Conservation (phyloP, 2,888 invertebrate species). For the Coleophora deauratella region DNA sequence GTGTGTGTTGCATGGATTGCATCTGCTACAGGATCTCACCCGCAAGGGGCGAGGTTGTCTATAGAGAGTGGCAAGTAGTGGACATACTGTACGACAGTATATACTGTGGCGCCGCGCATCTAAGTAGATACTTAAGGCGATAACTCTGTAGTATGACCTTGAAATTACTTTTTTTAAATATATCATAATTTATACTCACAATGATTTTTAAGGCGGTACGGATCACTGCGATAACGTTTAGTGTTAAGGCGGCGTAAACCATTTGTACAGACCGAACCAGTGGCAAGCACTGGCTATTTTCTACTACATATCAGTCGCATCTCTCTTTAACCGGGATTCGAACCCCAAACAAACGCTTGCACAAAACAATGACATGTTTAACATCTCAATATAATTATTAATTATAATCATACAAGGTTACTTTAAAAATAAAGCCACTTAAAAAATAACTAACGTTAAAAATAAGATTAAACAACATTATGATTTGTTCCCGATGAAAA, state of each 20-base stretch:
- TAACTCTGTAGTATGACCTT: too few relatives aligned
- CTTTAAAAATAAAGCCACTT: slow-evolving; percentile 69
- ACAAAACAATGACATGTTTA: slow-evolving; percentile 70
- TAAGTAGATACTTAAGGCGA: too few relatives aligned
- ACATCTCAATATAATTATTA: slow-evolving; percentile 69
- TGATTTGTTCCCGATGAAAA: slow-evolving; percentile 72
- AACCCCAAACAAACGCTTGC: slow-evolving; percentile 66
- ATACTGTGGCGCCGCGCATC: too few relatives aligned
- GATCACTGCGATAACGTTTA: slow-evolving; percentile 61
- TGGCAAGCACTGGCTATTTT: slow-evolving; percentile 43
- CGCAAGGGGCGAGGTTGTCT: too few relatives aligned
- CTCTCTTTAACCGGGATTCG: slow-evolving; percentile 59
- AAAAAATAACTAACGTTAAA: slow-evolving; percentile 72
- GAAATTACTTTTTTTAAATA: too few relatives aligned
- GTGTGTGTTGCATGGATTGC: too few relatives aligned
- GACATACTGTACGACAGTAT: too few relatives aligned
- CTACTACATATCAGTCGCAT: slow-evolving; percentile 70
- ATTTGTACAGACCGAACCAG: slow-evolving; percentile 67
- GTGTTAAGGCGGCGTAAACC: slow-evolving; percentile 71
- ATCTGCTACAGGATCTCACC: too few relatives aligned
- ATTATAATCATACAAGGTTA: slow-evolving; percentile 54
- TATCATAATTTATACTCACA: too few relatives aligned
- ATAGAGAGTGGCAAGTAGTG: too few relatives aligned
- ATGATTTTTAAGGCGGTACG: too few relatives aligned
- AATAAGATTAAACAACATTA: slow-evolving; percentile 74